phyloP scores from a whole-genome alignment of 23 tunicate species.

The Ciona savignyi region DNA sequence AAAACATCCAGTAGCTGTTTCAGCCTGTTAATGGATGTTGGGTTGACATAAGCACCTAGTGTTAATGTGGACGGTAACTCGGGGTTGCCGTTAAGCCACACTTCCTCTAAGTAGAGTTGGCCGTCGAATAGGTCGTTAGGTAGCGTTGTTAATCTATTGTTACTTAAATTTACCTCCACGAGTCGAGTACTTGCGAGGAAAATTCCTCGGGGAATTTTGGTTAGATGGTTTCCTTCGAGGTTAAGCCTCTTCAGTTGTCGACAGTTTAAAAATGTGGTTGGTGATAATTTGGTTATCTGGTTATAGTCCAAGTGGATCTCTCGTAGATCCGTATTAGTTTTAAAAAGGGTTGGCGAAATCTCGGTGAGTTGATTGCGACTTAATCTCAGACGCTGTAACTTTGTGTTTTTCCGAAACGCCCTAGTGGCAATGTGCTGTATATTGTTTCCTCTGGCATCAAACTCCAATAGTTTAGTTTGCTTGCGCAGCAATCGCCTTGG shows the following conservation, averaged over 20 bases:
- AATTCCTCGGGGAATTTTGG: constrained; percentile 9
- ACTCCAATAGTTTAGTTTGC: constrained; percentile 4
- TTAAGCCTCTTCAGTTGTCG: constrained; percentile 8
- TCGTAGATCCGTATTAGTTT: constrained; percentile 6
- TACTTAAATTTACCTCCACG: constrained; percentile 21
- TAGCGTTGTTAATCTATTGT: constrained; percentile 1
- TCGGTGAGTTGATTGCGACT: constrained; percentile 17
- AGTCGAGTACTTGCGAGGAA: constrained; percentile 18
- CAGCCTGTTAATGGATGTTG: constrained; percentile 3
- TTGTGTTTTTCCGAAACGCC: constrained; percentile 9
- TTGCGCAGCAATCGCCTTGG: constrained; percentile 6
- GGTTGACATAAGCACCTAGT: neutral
- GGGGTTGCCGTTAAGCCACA: constrained; percentile 8
- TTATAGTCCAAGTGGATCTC: constrained; percentile 39
- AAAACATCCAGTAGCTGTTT: constrained; percentile 3
- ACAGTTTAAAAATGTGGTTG: constrained; percentile 4
- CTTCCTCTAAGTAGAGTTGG: constrained; percentile 8
- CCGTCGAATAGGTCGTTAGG: constrained; percentile 18
- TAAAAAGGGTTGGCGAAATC: constrained; percentile 17
- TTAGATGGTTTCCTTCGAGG: constrained; percentile 27
- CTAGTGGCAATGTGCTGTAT: constrained; percentile 7
- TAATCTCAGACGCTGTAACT: constrained; percentile 15
- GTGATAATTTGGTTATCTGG: constrained; percentile 1
- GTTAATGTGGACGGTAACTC: constrained; percentile 12
- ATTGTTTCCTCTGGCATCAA: constrained; percentile 23